Percentiles rank a stretch among this genome's conserved stretches.
These are phyloP conservation scores for Drosophila biarmipes DNA, from an alignment of 1,140 invertebrate genomes.

Conservation along the genomic window DNA sequence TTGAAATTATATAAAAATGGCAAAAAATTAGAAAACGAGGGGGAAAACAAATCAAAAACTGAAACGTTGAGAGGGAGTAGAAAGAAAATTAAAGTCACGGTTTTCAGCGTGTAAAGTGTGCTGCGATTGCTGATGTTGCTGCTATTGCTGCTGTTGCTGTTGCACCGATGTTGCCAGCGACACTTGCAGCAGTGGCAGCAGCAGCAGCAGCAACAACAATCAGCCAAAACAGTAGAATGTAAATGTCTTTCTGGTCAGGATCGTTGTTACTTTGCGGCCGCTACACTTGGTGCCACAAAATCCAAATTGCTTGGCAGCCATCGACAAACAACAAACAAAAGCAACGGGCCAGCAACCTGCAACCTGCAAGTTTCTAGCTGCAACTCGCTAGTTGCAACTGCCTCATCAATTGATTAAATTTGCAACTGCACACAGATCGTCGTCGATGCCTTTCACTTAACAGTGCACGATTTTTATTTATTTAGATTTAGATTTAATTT, in stretches of 20 bases:
- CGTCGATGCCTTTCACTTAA: slow-evolving; percentile 80
- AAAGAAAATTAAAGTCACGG: slow-evolving; percentile 82
- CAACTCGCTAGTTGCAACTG: slow-evolving; percentile 51
- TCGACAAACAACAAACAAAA: slow-evolving; percentile 69
- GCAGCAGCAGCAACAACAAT: slow-evolving; percentile 60
- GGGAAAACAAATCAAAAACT: slow-evolving; percentile 71
- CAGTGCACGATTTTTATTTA: slow-evolving; percentile 81
- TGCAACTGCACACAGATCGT: slow-evolving; percentile 73
- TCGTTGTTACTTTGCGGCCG: slow-evolving; percentile 49
- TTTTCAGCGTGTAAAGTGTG: slow-evolving; percentile 80
- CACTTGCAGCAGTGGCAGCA: slow-evolving; percentile 60
- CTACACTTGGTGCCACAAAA: slow-evolving; percentile 67
- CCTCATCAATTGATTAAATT: slow-evolving; percentile 83
- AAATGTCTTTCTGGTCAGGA: slow-evolving; percentile 82
- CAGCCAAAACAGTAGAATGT: slow-evolving; percentile 75
- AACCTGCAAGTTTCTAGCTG: slow-evolving; percentile 44
- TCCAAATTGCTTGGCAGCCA: slow-evolving; percentile 75
- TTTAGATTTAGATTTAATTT: slow-evolving; percentile 82
- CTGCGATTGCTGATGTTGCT: slow-evolving; percentile 22
- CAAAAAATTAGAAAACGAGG: slow-evolving; percentile 40
- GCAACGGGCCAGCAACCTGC: slow-evolving; percentile 67
- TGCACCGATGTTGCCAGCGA: slow-evolving; percentile 39
- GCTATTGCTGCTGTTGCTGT: slow-evolving; percentile 41
- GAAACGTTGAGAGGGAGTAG: slow-evolving; percentile 13
- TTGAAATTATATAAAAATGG: slow-evolving; percentile 78